phyloP scores from a whole-genome alignment of 2,888 invertebrate species.

The Atrina japonica region DNA sequence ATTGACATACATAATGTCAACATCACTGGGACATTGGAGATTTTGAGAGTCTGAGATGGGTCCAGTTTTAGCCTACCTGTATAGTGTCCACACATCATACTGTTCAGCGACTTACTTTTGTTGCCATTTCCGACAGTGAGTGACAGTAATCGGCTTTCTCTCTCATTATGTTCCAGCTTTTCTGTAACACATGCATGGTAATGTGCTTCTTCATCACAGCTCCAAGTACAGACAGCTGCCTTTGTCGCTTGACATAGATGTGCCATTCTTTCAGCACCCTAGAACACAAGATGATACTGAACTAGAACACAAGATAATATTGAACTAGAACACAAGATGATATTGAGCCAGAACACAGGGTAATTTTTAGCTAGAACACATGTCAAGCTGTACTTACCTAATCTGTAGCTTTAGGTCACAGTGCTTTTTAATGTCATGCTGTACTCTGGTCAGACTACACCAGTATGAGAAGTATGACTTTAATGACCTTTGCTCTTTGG shows the following conservation, averaged over 20 bases:
- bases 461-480: conserved; percentile 65
- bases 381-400: conserved; percentile 57
- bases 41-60: no score
- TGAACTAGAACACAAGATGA: no score
- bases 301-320: no score
- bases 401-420: conserved; percentile 66
- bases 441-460: conserved; percentile 59
- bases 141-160: conserved; percentile 66
- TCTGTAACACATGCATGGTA: conserved; percentile 49
- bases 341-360: no score
- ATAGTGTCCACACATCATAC: no score
- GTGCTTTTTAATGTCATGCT: conserved; percentile 64
- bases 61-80: no score
- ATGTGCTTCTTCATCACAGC: conserved; percentile 49
- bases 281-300: conserved; percentile 31
- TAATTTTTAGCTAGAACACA: no score
- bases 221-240: conserved; percentile 57
- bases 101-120: conserved; percentile 56
- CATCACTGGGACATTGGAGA: no score
- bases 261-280: conserved; percentile 69
- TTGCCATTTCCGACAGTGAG: conserved; percentile 58
- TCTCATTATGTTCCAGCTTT: conserved; percentile 58
- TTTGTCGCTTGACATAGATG: conserved; percentile 53
- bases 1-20: no score
- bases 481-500: conserved; percentile 53